A percentile compares a stretch with the other conserved stretches of the same genome.
phyloP scores from a whole-genome alignment of 2,888 invertebrate species.

The Ptycholaimellus sp. region DNA sequence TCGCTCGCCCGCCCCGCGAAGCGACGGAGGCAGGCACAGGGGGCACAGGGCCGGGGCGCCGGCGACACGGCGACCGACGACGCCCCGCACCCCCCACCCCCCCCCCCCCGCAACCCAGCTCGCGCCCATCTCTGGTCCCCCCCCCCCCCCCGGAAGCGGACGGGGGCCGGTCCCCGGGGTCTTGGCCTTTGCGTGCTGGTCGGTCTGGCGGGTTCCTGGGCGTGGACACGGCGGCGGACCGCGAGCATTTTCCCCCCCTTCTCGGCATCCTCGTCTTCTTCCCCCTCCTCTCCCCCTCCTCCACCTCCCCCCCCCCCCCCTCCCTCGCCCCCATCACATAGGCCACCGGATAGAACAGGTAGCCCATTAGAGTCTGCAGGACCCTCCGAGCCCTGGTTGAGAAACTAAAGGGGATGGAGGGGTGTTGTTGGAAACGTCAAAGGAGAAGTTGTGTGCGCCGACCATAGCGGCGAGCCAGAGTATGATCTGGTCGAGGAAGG shows the following conservation, averaged over 20 bases:
- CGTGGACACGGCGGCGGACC: neutral
- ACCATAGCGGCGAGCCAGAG: conserved; percentile 54
- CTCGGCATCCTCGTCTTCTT: neutral
- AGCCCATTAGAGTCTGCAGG: conserved; percentile 48
- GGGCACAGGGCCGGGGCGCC: no score
- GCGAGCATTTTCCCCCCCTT: neutral
- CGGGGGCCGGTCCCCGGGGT: neutral
- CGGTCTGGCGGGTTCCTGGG: neutral
- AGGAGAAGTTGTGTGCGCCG: conserved; percentile 36
- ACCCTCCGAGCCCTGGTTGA: conserved; percentile 5
- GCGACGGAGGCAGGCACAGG: no score
- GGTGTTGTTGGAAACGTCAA: conserved; percentile 33
- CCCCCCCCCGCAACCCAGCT: no score
- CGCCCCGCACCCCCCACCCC: no score
- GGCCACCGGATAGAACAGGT: conserved; percentile 62
- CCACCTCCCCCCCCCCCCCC: neutral
- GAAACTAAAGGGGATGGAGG: neutral
- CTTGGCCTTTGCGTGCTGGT: neutral
- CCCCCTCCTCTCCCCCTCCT: neutral
- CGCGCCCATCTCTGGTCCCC: no score
- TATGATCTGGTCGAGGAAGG: conserved; percentile 54
- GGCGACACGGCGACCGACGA: no score
- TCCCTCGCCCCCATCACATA: conserved; percentile 47
- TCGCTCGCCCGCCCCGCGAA: no score
- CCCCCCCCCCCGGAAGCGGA: no score